phyloP scores from a whole-genome alignment of 1,140 invertebrate genomes.

The Copidosoma floridanum region DNA sequence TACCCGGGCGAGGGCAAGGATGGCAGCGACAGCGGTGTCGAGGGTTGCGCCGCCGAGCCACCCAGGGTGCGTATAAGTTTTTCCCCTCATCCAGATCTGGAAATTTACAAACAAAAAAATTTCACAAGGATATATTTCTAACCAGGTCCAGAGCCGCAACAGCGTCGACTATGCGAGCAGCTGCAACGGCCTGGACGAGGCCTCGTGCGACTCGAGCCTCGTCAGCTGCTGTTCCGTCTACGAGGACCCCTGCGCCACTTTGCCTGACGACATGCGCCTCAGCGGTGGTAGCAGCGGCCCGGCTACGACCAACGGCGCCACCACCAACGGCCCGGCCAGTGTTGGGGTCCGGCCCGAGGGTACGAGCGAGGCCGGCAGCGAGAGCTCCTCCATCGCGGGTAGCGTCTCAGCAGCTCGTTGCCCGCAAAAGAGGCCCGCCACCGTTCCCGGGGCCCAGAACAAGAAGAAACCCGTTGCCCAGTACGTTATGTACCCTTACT shows the following conservation, averaged over 20 bases:
- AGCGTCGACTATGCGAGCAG: constrained; percentile 66
- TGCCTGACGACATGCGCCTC: constrained; percentile 54
- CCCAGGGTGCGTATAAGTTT: constrained; percentile 42
- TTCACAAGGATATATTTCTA: too few relatives aligned
- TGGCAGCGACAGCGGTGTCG: constrained; percentile 77
- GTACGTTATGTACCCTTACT: too few relatives aligned
- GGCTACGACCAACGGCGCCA: constrained; percentile 60
- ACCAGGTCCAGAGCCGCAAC: constrained; percentile 50
- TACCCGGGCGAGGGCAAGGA: constrained; percentile 52
- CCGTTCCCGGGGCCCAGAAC: constrained; percentile 1
- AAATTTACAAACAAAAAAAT: too few relatives aligned
- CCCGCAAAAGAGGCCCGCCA: constrained; percentile 24
- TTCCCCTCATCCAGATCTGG: constrained; percentile 25
- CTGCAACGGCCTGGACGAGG: constrained; percentile 58
- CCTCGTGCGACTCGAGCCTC: constrained; percentile 72
- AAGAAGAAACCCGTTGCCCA: too few relatives aligned
- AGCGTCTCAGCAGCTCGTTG: constrained; percentile 40
- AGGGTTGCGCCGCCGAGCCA: constrained; percentile 61
- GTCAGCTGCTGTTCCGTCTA: constrained; percentile 73
- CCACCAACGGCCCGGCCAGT: constrained; percentile 65
- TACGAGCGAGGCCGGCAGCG: constrained; percentile 70
- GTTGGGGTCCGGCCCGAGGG: too few relatives aligned
- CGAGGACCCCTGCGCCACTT: constrained; percentile 60
- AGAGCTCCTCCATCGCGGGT: constrained; percentile 68
- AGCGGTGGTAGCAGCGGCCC: constrained; percentile 25